Evolutionary conservation across 2,797 vertebrate species (phyloP).

Genomic region (Sebastes minor): DNA sequence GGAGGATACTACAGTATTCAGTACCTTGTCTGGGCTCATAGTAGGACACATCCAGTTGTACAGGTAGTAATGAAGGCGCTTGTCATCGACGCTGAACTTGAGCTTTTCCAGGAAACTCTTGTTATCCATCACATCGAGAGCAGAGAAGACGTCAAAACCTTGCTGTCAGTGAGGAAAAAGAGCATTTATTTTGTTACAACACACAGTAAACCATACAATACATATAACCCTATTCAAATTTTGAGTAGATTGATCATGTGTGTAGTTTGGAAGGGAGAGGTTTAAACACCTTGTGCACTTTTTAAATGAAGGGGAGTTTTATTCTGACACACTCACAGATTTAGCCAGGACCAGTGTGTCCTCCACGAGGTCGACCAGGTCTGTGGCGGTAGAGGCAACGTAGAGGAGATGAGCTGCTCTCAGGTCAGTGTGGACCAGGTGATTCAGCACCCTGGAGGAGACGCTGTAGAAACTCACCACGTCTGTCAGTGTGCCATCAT

Average conservation of each 20-base stretch:
- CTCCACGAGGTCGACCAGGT: constrained; percentile 88
- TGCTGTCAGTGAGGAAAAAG: constrained; percentile 45
- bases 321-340: constrained; percentile 82
- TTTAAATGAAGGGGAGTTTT: neutral
- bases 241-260: neutral
- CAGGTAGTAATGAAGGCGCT: constrained; percentile 92
- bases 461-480: constrained; percentile 92
- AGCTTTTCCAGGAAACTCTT: constrained; percentile 92
- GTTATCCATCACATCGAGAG: constrained; percentile 94
- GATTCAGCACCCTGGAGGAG: constrained; percentile 91
- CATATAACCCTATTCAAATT: neutral
- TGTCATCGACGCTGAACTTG: constrained; percentile 88
- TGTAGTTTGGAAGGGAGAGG: neutral
- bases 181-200: neutral
- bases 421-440: constrained; percentile 87
- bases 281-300: neutral
- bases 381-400: constrained; percentile 84
- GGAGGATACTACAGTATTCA: neutral
- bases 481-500: constrained; percentile 86
- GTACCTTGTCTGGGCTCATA: constrained; percentile 92
- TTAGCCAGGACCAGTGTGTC: constrained; percentile 92
- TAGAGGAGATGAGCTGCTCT: constrained; percentile 91
- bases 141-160: constrained; percentile 88
- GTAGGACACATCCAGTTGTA: constrained; percentile 98
- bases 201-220: neutral